Conservation (phyloP, 2,888 invertebrate genomes). For the Rotaria socialis region DNA sequence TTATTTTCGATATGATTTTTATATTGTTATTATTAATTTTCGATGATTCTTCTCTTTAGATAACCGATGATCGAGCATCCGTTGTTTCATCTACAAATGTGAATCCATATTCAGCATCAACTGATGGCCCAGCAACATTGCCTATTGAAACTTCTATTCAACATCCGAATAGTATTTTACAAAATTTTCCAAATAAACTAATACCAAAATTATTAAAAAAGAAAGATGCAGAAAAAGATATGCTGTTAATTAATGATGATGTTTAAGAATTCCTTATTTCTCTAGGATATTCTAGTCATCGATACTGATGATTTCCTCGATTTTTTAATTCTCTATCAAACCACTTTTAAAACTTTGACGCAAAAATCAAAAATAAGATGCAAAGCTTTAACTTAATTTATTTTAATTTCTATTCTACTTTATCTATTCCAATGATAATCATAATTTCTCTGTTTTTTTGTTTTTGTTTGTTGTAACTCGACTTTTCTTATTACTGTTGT, state of each 20-base stretch:
- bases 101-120: neutral
- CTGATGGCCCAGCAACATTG: neutral
- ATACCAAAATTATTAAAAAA: neutral
- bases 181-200: constrained; percentile 12
- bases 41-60: neutral
- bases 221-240: constrained; percentile 35
- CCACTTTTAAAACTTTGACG: neutral
- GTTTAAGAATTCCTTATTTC: neutral
- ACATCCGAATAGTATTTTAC: neutral
- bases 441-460: neutral
- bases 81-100: neutral
- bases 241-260: constrained; percentile 28
- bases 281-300: neutral
- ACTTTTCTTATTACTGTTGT: neutral
- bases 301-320: neutral
- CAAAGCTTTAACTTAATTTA: neutral
- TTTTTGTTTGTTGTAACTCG: neutral
- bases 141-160: neutral
- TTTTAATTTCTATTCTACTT: neutral
- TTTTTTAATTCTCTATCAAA: neutral
- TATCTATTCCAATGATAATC: neutral
- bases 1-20: neutral
- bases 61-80: neutral
- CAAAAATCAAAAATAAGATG: neutral
- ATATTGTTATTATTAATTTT: neutral